phyloP scores from a whole-genome alignment of 2,888 invertebrate species.

The Mamestra brassicae region DNA sequence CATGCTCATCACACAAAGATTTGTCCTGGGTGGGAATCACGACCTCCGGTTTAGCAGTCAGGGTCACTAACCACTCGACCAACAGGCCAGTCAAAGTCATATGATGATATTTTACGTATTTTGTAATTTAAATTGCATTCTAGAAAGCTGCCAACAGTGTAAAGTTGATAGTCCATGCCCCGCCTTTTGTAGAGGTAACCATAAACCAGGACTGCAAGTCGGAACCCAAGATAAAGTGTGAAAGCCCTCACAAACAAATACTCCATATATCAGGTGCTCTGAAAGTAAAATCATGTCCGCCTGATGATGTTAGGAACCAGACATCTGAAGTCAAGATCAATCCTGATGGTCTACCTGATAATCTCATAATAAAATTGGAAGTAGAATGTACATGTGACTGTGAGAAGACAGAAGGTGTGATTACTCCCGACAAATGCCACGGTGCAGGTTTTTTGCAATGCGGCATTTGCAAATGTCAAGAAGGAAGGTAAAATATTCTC shows the following conservation, averaged over 20 bases:
- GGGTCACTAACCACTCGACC: no score
- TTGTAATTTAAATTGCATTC: constrained; percentile 40
- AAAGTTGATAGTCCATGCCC: constrained; percentile 63
- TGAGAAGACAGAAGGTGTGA: constrained; percentile 85
- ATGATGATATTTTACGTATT: background rate
- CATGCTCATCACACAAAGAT: no score
- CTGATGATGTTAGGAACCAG: constrained; percentile 27
- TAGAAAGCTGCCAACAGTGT: constrained; percentile 70
- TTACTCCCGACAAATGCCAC: constrained; percentile 77
- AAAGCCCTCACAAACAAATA: constrained; percentile 62
- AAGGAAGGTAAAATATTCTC: constrained; percentile 72
- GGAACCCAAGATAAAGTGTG: constrained; percentile 66
- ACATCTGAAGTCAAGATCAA: constrained; percentile 58
- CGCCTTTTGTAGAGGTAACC: constrained; percentile 68
- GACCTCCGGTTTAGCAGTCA: no score
- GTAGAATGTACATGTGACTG: constrained; percentile 95
- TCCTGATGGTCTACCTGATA: constrained; percentile 93
- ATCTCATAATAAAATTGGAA: constrained; percentile 92
- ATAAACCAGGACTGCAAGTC: constrained; percentile 72
- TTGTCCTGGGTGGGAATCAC: no score
- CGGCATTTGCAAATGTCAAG: constrained; percentile 92
- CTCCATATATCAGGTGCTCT: constrained; percentile 72
- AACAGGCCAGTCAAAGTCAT: no score
- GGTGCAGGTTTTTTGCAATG: constrained; percentile 90
- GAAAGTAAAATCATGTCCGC: constrained; percentile 71